phyloP scores from a whole-genome alignment of 2,113 vertebrate genomes.

The Daubentonia madagascariensis region DNA sequence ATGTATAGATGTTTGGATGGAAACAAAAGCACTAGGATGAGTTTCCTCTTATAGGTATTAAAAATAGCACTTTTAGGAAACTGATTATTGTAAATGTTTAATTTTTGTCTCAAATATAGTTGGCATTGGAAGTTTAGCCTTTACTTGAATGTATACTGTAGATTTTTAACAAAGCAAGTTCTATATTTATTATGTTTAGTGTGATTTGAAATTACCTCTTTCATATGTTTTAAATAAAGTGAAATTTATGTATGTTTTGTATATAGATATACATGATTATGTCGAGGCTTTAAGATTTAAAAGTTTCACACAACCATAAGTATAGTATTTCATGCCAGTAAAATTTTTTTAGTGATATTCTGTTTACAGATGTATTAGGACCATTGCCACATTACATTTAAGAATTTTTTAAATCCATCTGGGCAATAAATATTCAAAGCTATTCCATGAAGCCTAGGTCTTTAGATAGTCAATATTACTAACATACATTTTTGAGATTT shows the following conservation, averaged over 20 bases:
- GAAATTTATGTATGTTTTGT: conserved; percentile 85
- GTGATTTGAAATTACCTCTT: conserved; percentile 86
- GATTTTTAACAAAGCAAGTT: conserved; percentile 86
- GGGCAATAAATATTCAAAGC: conserved; percentile 78
- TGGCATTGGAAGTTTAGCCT: conserved; percentile 80
- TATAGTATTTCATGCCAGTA: conserved; percentile 80
- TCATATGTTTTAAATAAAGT: conserved; percentile 83
- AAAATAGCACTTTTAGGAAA: conserved; percentile 86
- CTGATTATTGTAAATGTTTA: conserved; percentile 77
- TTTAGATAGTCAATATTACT: conserved; percentile 46
- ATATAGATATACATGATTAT: conserved; percentile 81
- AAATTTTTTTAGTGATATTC: conserved; percentile 76
- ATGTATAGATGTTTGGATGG: conserved; percentile 73
- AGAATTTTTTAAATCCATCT: conserved; percentile 72
- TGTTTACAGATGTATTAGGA: conserved; percentile 79
- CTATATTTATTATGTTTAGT: conserved; percentile 88
- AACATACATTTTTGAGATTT: conserved; percentile 58
- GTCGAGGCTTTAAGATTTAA: conserved; percentile 80
- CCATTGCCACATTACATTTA: conserved; percentile 60
- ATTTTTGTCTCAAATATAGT: conserved; percentile 78
- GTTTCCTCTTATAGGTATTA: conserved; percentile 74
- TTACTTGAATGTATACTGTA: conserved; percentile 88
- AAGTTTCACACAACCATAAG: conserved; percentile 62
- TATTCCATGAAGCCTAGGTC: conserved; percentile 61
- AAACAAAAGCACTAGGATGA: conserved; percentile 70